phyloP scores from a whole-genome alignment of 2,797 vertebrate species.

The Neostethus bicornis region DNA sequence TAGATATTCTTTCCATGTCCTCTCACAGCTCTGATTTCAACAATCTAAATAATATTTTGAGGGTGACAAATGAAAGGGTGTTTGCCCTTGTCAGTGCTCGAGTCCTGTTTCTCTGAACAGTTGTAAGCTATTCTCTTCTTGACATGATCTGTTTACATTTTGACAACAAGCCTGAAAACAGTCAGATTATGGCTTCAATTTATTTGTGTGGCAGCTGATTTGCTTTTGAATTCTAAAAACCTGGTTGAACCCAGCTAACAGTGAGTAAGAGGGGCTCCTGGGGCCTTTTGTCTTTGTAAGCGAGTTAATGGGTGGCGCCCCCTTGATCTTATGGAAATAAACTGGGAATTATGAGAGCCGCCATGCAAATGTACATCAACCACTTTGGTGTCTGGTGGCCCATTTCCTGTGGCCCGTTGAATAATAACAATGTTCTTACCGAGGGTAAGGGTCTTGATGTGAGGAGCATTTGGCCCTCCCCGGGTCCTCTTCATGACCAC shows the following conservation, averaged over 20 bases:
- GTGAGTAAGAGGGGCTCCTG: conserved; percentile 67
- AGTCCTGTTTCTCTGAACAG: conserved; percentile 59
- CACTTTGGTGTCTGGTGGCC: conserved; percentile 82
- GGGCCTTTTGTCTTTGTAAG: conserved; percentile 79
- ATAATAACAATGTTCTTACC: conserved; percentile 81
- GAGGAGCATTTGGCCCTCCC: conserved; percentile 78
- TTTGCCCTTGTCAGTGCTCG: conserved; percentile 72
- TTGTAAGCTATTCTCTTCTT: conserved; percentile 66
- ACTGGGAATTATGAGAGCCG: conserved; percentile 79
- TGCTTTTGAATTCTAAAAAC: conserved; percentile 70
- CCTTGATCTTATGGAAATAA: conserved; percentile 84
- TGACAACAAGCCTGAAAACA: conserved; percentile 52
- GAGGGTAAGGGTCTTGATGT: conserved; percentile 80
- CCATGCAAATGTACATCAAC: conserved; percentile 83
- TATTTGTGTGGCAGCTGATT: conserved; percentile 48
- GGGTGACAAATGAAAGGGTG: conserved; percentile 71
- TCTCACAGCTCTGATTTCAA: conserved; percentile 73
- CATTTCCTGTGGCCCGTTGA: conserved; percentile 78
- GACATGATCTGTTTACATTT: conserved; percentile 72
- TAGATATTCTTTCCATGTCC: conserved; percentile 66
- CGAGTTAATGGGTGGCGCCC: conserved; percentile 79
- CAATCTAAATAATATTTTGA: conserved; percentile 68
- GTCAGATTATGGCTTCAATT: conserved; percentile 57
- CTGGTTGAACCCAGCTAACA: conserved; percentile 60
- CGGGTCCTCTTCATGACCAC: conserved; percentile 72